phyloP scores from a whole-genome alignment of 1,140 invertebrate genomes.

The Oncopodura yosiiana region DNA sequence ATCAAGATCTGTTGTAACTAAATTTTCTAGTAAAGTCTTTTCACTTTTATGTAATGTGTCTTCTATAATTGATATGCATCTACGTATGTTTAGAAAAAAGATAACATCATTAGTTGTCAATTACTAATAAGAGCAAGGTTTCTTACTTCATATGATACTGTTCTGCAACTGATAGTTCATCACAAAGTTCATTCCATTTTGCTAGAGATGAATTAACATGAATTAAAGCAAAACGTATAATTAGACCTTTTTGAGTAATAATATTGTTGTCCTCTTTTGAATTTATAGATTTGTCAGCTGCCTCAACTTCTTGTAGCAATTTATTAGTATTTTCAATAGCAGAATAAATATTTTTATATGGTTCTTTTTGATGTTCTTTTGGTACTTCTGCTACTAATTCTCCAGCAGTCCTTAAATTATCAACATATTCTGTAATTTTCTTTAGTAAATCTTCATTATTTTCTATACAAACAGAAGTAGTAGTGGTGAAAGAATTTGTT shows the following conservation, averaged over 20 bases:
- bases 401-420: too few species aligned
- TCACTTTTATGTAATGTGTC: not conserved
- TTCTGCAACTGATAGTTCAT: slow-evolving; percentile 23
- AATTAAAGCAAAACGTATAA: slow-evolving; percentile 18
- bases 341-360: slow-evolving; percentile 29
- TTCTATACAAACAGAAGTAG: too few species aligned
- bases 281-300: too few species aligned
- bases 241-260: not conserved
- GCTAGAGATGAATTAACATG: slow-evolving; percentile 25
- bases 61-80: slow-evolving; percentile 16
- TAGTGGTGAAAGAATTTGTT: too few species aligned
- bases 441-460: too few species aligned
- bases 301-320: slow-evolving; percentile 4
- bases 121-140: not conserved
- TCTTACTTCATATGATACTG: slow-evolving; percentile 21
- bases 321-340: slow-evolving; percentile 1
- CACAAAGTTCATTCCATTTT: slow-evolving; percentile 30
- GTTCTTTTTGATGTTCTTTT: slow-evolving; percentile 9
- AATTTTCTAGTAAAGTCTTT: not conserved
- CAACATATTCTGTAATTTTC: too few species aligned
- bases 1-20: slow-evolving; percentile 2
- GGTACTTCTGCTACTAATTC: not conserved
- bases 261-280: not conserved
- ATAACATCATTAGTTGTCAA: too few species aligned
- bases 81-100: not conserved